A percentile compares a stretch with the other conserved stretches of the same genome.
Conservation (phyloP, 2,113 vertebrate genomes). For the Bos javanicus region DNA sequence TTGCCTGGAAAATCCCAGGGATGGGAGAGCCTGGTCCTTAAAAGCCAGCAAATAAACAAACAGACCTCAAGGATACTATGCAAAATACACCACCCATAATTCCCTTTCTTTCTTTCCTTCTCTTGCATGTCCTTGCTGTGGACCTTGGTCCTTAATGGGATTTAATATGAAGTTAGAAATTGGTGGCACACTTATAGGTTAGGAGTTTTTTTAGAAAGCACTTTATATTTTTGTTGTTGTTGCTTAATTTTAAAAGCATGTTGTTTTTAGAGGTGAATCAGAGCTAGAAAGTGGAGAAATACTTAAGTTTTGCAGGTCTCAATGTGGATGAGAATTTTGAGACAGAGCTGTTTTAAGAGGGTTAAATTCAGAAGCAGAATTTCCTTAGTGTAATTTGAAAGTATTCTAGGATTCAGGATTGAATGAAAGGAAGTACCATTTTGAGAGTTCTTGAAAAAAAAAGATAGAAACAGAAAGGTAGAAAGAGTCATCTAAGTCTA, state of each 20-base stretch:
- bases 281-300: not conserved
- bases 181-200: not conserved
- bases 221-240: not conserved
- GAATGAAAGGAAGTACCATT: not conserved
- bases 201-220: not conserved
- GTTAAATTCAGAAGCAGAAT: not conserved
- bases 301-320: not conserved
- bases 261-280: not conserved
- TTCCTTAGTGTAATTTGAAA: slow-evolving; percentile 1
- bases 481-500: not conserved
- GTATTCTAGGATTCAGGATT: not conserved
- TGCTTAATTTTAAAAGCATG: slow-evolving; percentile 11
- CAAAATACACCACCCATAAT: not conserved
- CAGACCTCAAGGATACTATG: not conserved
- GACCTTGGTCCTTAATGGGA: not conserved
- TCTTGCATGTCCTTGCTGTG: not conserved
- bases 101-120: not conserved
- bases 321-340: slow-evolving; percentile 13
- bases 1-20: no score
- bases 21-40: not conserved
- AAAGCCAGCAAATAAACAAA: not conserved
- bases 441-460: not conserved
- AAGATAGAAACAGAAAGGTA: not conserved
- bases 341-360: not conserved
- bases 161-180: not conserved